Base-by-base conservation (phyloP, 2,888 invertebrate species). In the Nemapogon koenigi region DNA sequence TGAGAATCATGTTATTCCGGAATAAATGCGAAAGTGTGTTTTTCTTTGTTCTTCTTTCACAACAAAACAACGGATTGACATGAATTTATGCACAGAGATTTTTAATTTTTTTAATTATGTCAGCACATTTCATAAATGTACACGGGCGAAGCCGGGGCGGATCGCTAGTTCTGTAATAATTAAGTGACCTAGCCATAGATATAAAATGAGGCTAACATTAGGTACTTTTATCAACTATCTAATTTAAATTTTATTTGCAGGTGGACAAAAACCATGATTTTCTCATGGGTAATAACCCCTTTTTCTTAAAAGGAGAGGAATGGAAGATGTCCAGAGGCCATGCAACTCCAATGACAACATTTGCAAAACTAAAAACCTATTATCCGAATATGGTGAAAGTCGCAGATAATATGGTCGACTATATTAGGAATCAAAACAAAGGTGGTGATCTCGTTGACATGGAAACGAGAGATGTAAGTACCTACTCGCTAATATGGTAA, bases 311-410 rank as follows among this genome's bases (percentile, higher is more conserved):
- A 14, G 52, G 50, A 7, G 50, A 51, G 10, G 48, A 46, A 16
- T 59, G 55, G 59, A 59, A 54, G 44, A 38, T 42, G 42, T 17
- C 45, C 39, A 35, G 56, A 43, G 43, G 43, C 47, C 38, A 46
- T 28, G 37, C 37, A 3, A 43, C 46, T 1, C 53, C 53, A 2
- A 51, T 47, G 1, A 37, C 54, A 22, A 49, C 52, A 10, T 28
- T 35, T 10, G 40, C 39, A 11, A 43, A 43, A 16, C 38, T 49
- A 28, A 49, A 46, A 18, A 40, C 39, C 13, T 41, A 47, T 10
- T 39, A 40, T 25, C 46, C 44, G 11, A 29, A 15, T 17, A 35
- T 46, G 2, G 3, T 44, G 25, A 13, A 27, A 18, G 46, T 46
- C 13, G 37, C 39, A n/a, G 43, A 41, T 16, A 40, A 38, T 17